Conservation (phyloP, 1,140 invertebrate species). For the Leptoteleia sp. region DNA sequence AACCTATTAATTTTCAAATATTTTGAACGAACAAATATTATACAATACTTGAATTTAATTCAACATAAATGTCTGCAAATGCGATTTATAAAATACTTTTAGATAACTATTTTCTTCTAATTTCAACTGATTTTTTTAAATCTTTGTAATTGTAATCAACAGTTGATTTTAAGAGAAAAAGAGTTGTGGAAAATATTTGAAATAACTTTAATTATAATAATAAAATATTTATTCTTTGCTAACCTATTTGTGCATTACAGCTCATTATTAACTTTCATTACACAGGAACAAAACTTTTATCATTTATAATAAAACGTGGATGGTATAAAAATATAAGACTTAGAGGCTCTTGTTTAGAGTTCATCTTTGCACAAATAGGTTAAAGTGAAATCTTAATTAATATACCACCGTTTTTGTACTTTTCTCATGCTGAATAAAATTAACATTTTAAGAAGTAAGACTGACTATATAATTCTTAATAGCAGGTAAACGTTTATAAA, state of each 20-base stretch:
- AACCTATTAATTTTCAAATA: too few relatives aligned
- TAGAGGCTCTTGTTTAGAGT: background rate
- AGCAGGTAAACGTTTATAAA: slow-evolving; percentile 36
- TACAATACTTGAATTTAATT: too few relatives aligned
- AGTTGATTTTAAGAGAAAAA: too few relatives aligned
- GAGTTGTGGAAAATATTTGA: background rate
- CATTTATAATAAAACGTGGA: background rate
- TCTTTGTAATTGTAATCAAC: background rate
- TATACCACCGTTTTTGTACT: slow-evolving; percentile 17
- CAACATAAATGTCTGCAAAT: too few relatives aligned
- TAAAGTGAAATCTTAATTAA: slow-evolving; percentile 16
- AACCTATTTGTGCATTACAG: too few relatives aligned
- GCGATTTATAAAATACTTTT: too few relatives aligned
- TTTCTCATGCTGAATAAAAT: slow-evolving; percentile 34
- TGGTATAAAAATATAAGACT: background rate
- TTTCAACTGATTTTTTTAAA: background rate
- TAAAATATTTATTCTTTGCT: too few relatives aligned
- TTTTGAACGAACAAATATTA: too few relatives aligned
- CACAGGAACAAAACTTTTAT: background rate
- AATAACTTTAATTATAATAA: too few relatives aligned
- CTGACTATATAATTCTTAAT: slow-evolving; percentile 49
- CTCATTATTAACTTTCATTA: background rate
- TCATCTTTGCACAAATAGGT: background rate
- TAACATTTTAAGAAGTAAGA: slow-evolving; percentile 52
- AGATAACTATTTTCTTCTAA: too few relatives aligned